Conservation (phyloP, 2,797 vertebrate species). For the Babyrousa celebensis region DNA sequence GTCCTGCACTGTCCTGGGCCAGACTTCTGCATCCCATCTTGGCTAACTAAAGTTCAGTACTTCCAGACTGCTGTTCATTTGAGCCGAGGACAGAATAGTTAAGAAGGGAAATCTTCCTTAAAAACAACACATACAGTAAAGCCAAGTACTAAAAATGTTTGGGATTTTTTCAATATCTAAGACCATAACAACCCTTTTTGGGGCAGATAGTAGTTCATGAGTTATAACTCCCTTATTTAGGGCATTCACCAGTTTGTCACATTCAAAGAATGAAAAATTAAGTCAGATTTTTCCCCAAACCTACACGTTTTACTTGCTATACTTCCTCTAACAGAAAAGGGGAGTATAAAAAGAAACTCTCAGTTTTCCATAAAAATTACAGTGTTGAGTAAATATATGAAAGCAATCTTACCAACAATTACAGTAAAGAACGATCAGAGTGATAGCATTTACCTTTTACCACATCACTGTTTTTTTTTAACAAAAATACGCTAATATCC, state of each 20-base stretch:
- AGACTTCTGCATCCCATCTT: background rate
- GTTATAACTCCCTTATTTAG: background rate
- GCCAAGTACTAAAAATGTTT: background rate
- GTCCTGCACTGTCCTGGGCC: background rate
- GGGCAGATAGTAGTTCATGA: background rate
- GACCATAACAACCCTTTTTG: background rate
- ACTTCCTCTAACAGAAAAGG: background rate
- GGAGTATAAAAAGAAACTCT: background rate
- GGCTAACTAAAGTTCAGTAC: background rate
- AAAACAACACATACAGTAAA: conserved; percentile 34
- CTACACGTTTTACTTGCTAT: background rate
- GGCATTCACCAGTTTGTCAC: background rate
- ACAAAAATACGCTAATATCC: background rate
- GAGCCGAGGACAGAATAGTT: conserved; percentile 31
- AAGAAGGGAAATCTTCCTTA: conserved; percentile 29
- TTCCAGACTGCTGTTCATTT: conserved; percentile 22
- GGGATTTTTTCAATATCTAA: background rate
- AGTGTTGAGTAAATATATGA: background rate
- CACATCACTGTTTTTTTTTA: background rate
- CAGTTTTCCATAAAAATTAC: background rate
- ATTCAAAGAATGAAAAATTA: conserved; percentile 6
- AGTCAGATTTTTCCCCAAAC: background rate
- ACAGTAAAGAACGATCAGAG: conserved; percentile 11
- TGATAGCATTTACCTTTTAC: background rate
- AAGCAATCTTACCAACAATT: conserved; percentile 8